Conservation (phyloP, 2,113 vertebrate species). For the Lynx canadensis region DNA sequence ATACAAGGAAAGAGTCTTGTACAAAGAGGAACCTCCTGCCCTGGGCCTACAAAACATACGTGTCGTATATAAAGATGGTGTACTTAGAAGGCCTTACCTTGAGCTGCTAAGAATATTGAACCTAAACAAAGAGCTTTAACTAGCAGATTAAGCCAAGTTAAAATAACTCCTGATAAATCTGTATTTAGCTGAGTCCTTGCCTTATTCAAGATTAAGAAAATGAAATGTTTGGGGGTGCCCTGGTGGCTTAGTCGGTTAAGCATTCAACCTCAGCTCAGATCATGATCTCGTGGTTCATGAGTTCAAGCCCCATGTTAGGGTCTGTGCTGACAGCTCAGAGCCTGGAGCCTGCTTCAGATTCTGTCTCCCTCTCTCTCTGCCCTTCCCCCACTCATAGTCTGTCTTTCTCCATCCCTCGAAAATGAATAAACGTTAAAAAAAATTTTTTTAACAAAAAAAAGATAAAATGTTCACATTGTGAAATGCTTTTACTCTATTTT, state of each 20-base stretch:
- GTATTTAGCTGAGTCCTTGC: neutral
- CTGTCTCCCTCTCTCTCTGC: no score
- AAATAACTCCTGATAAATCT: neutral
- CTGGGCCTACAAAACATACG: neutral
- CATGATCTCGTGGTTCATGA: no score
- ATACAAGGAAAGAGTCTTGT: neutral
- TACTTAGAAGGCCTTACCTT: neutral
- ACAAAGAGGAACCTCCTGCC: neutral
- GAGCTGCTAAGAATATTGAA: constrained; percentile 6
- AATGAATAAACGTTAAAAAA: no score
- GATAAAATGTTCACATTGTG: neutral
- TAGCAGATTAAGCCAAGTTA: neutral
- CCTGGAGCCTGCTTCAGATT: no score
- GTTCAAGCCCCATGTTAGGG: no score
- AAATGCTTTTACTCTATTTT: neutral
- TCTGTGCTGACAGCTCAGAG: no score
- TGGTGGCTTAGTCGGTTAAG: no score
- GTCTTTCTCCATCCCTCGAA: no score
- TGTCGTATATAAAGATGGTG: neutral
- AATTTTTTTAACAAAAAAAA: neutral
- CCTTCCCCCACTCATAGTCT: no score
- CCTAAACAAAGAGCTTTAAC: constrained; percentile 5
- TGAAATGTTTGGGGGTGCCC: neutral
- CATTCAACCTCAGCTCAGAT: no score
- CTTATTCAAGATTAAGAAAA: neutral